Evolutionary conservation across 2,113 vertebrate species (phyloP), one percentile per base, ranked within the genome.

Genomic region (Oncorhynchus masou): DNA sequence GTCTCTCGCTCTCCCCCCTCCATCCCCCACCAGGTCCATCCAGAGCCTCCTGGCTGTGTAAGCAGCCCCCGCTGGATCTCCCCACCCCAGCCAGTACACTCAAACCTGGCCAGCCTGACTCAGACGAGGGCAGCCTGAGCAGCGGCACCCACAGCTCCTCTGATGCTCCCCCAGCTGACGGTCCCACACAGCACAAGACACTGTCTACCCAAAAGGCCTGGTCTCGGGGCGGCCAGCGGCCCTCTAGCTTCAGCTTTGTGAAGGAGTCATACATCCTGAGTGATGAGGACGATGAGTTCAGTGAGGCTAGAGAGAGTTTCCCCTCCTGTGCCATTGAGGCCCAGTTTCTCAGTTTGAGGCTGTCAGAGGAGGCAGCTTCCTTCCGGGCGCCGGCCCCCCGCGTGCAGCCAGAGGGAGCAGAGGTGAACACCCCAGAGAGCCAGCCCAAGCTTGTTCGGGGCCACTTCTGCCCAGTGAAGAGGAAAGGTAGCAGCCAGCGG

Each of bases 221-320:
- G 70, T 31, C 84, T 29, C 68, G 15, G 25, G 64, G 76, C 0
- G 78, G 85, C 6, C 27, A 77, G 13, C 78, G 88, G 0, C 85
- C 90, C 1, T 81, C 93, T 0, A 19, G 62, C 75, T 79, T 80
- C 20, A 66, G 71, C 59, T 92, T 92, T 11, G 88, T 96, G 71
- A 98, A 96, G 74, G 97, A 99, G 83, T 97, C 96, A 0, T 96
- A 97, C 79, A 97, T 98, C 74, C 90, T 98, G 59, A 96, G 96
- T 0, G 96, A 98, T 1, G 95, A 96, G 0, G 90, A 92, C 0
- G 84, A 90, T 2, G 95, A 96, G 0, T 91, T 90, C 69, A 92
- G 87, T 0, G 92, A 77, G 48, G 70, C 15, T 85, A 87, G 83
- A 19, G 5, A 77, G 77, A 73, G 39, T 64, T 4, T 95, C 94